Percentiles rank a stretch among this genome's conserved stretches.
phyloP scores from a whole-genome alignment of 2,888 invertebrate species.

The Dione vanillae region DNA sequence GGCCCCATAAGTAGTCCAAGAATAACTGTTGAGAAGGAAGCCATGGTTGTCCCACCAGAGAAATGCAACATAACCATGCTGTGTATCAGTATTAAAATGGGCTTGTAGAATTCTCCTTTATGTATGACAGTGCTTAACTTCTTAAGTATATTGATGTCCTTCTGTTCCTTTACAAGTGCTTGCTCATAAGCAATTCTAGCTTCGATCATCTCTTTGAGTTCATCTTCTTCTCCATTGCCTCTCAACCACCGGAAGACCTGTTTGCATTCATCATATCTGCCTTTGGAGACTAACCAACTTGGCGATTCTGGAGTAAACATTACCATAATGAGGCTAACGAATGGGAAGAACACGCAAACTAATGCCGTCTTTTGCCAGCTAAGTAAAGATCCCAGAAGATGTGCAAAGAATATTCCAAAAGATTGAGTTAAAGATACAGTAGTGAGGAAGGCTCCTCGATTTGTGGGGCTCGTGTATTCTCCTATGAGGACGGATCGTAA shows the following conservation, averaged over 20 bases:
- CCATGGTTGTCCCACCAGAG: slow-evolving; percentile 87
- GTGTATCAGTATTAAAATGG: slow-evolving; percentile 83
- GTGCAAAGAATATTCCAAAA: slow-evolving; percentile 85
- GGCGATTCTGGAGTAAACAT: slow-evolving; percentile 85
- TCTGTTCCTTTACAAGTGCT: slow-evolving; percentile 49
- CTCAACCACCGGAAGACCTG: slow-evolving; percentile 83
- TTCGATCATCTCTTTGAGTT: slow-evolving; percentile 66
- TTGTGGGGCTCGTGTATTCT: slow-evolving; percentile 83
- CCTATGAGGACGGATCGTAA: slow-evolving; percentile 80
- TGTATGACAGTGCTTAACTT: slow-evolving; percentile 51
- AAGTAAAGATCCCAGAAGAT: slow-evolving; percentile 84
- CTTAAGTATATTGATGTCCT: slow-evolving; percentile 42
- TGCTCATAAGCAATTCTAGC: slow-evolving; percentile 55
- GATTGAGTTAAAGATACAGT: slow-evolving; percentile 84
- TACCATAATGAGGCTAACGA: slow-evolving; percentile 71
- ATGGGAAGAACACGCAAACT: slow-evolving; percentile 71
- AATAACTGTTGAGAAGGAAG: slow-evolving; percentile 86
- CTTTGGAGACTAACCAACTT: slow-evolving; percentile 85
- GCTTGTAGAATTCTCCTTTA: slow-evolving; percentile 82
- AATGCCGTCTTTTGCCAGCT: slow-evolving; percentile 83
- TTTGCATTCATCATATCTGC: slow-evolving; percentile 80
- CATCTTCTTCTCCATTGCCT: slow-evolving; percentile 75
- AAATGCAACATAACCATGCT: slow-evolving; percentile 86
- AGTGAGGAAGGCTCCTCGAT: slow-evolving; percentile 85
- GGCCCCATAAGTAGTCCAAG: slow-evolving; percentile 83